A percentile compares a stretch with the other conserved stretches of the same genome.
Conservation (phyloP, 2,888 invertebrate genomes). For the Sceliomorpha sp. region DNA sequence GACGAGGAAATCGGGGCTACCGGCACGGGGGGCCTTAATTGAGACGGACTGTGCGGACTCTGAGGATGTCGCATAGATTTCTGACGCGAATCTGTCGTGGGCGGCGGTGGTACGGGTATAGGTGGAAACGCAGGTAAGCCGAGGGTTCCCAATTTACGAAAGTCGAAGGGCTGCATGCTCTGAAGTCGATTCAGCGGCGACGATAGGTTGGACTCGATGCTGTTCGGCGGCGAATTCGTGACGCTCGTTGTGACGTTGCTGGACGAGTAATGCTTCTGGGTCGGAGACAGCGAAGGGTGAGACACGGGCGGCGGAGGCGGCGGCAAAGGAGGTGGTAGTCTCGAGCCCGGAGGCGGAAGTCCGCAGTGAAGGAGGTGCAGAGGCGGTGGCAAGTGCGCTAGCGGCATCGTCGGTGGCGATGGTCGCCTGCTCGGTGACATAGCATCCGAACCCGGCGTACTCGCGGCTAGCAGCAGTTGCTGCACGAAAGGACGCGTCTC, state of each 20-base stretch:
- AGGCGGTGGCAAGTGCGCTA: slow-evolving; percentile 78
- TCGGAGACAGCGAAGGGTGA: slow-evolving; percentile 81
- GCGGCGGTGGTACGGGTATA: slow-evolving; percentile 51
- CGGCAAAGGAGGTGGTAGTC: slow-evolving; percentile 78
- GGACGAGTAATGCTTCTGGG: slow-evolving; percentile 81
- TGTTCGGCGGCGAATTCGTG: slow-evolving; percentile 84
- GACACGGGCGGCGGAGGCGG: slow-evolving; percentile 73
- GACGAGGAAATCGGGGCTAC: slow-evolving; percentile 74
- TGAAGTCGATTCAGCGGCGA: slow-evolving; percentile 94
- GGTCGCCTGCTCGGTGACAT: slow-evolving; percentile 87
- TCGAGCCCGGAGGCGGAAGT: slow-evolving; percentile 80
- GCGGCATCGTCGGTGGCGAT: slow-evolving; percentile 83
- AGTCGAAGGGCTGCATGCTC: slow-evolving; percentile 98
- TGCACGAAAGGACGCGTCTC: slow-evolving; percentile 92
- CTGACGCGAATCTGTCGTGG: slow-evolving; percentile 53
- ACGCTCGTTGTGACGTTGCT: slow-evolving; percentile 65
- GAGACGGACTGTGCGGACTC: slow-evolving; percentile 71
- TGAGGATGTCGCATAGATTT: slow-evolving; percentile 66
- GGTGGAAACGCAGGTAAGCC: slow-evolving; percentile 84
- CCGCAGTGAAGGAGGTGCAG: slow-evolving; percentile 76
- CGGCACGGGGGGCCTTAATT: slow-evolving; percentile 72
- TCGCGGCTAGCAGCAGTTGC: slow-evolving; percentile 83
- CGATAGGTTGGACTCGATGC: slow-evolving; percentile 78
- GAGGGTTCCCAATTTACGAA: slow-evolving; percentile 87
- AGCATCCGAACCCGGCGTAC: slow-evolving; percentile 82